Evolutionary conservation across 1,140 invertebrate species (phyloP).

Genomic region (Caerostris extrusa): DNA sequence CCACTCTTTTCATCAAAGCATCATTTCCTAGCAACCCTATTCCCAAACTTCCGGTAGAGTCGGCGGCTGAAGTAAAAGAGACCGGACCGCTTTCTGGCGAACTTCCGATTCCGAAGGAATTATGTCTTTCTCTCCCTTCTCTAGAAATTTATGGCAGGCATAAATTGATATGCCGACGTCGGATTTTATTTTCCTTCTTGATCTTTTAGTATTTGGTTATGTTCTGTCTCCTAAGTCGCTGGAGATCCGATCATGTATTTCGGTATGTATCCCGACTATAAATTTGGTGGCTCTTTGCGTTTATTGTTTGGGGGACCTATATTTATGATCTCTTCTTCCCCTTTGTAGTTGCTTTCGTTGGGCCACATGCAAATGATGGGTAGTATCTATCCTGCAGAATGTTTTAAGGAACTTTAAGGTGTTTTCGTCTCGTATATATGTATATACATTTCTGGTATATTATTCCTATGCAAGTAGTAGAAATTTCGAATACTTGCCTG

Average conservation of each 20-base stretch:
- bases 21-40: slow-evolving; percentile 41
- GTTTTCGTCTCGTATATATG: too few species aligned
- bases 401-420: background rate
- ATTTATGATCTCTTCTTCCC: background rate
- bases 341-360: background rate
- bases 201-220: background rate
- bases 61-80: background rate
- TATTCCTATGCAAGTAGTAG: too few species aligned
- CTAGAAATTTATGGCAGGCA: slow-evolving; percentile 58
- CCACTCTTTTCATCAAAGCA: background rate
- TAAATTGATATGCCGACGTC: slow-evolving; percentile 50
- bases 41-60: slow-evolving; percentile 23
- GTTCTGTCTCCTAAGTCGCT: background rate
- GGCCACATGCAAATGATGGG: background rate
- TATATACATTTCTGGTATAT: too few species aligned
- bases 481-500: too few species aligned
- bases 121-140: slow-evolving; percentile 42
- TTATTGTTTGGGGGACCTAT: background rate
- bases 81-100: background rate
- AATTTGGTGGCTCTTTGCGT: slow-evolving; percentile 3
- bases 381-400: background rate
- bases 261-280: slow-evolving; percentile 9
- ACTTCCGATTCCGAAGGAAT: slow-evolving; percentile 69
- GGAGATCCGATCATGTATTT: background rate
- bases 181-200: slow-evolving; percentile 49